A percentile compares a stretch with the other conserved stretches of the same genome.
These are phyloP conservation scores for Podarcis lilfordi DNA, from an alignment of 2,797 vertebrate species.

Conservation along the genomic window DNA sequence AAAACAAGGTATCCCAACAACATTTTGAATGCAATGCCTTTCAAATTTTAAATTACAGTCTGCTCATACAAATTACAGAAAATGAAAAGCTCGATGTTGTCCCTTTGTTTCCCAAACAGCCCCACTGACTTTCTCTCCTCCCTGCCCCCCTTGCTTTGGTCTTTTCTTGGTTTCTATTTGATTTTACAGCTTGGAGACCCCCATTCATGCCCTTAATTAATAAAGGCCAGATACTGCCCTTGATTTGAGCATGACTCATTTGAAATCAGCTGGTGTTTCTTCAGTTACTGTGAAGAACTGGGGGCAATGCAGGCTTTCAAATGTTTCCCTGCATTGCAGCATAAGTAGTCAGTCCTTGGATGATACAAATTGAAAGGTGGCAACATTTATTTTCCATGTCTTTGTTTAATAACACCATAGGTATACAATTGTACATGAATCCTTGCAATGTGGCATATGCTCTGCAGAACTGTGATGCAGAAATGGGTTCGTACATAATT, in stretches of 20 bases:
- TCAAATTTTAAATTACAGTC: constrained; percentile 11
- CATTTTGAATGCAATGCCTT: background rate
- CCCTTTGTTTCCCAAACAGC: constrained; percentile 7
- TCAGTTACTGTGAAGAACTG: background rate
- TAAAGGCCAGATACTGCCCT: background rate
- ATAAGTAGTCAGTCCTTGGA: background rate
- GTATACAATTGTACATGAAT: background rate
- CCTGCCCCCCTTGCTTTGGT: accelerated
- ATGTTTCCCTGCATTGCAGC: background rate
- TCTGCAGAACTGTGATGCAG: background rate
- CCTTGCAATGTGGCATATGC: background rate
- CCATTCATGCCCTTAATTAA: background rate
- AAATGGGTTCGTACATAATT: background rate
- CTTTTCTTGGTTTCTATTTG: background rate
- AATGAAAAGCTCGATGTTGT: constrained; percentile 7
- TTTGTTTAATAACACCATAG: background rate
- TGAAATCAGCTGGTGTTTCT: background rate
- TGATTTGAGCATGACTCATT: background rate
- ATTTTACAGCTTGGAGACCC: background rate
- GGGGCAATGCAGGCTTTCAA: background rate
- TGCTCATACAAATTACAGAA: background rate
- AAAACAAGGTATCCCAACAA: constrained; percentile 30
- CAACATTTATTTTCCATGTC: background rate
- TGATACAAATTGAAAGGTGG: background rate
- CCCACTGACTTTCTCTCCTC: background rate